Conservation (phyloP, 2,888 invertebrate species). For the Drosophila pullipes region DNA sequence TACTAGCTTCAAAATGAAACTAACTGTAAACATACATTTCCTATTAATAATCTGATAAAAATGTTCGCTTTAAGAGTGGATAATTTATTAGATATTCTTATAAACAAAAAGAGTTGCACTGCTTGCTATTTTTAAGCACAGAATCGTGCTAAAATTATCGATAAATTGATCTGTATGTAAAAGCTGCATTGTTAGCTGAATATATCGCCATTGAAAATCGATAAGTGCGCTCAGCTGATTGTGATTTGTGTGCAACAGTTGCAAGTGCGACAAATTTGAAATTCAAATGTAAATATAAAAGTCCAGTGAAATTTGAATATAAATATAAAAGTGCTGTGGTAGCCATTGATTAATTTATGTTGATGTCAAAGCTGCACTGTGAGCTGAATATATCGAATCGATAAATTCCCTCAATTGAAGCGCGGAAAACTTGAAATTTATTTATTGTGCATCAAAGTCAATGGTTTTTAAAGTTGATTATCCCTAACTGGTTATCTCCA, state of each 20-base stretch:
- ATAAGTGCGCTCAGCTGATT: background rate
- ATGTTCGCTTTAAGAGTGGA: background rate
- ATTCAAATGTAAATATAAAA: background rate
- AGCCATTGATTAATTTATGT: background rate
- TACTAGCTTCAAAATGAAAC: conserved; percentile 31
- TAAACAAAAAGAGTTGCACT: background rate
- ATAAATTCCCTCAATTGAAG: background rate
- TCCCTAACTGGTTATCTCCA: conserved; percentile 3
- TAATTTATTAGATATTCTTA: background rate
- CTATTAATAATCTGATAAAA: background rate
- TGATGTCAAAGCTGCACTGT: background rate
- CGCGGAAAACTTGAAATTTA: conserved; percentile 34
- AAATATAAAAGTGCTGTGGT: no score
- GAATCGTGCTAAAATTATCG: background rate
- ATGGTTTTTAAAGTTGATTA: conserved; percentile 5
- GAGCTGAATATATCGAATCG: background rate
- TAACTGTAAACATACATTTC: background rate
- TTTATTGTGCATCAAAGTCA: background rate
- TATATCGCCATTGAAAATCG: background rate
- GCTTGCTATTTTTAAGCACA: background rate
- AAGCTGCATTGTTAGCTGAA: background rate
- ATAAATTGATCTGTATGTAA: background rate
- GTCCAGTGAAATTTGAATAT: no score
- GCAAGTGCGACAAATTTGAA: background rate
- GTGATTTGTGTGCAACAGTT: background rate